These are phyloP conservation scores for Minunthozetes semirufus DNA, from an alignment of 2,888 invertebrate species.

Conservation along the genomic window DNA sequence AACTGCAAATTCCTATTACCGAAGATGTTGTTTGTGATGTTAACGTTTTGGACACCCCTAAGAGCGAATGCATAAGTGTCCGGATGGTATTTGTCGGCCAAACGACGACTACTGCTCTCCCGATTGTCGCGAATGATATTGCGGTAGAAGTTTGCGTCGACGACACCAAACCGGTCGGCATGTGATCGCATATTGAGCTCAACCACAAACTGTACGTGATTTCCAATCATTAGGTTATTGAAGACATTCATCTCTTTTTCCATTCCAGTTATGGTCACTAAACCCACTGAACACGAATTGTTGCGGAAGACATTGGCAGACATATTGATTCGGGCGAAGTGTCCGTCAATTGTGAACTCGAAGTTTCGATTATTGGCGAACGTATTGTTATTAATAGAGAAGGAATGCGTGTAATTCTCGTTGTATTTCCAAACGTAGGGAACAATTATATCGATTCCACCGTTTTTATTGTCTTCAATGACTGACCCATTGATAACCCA, in stretches of 20 bases:
- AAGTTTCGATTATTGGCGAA: slow-evolving; percentile 78
- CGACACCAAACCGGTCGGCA: slow-evolving; percentile 69
- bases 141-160: slow-evolving; percentile 67
- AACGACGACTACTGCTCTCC: slow-evolving; percentile 46
- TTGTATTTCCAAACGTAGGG: slow-evolving; percentile 95
- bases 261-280: slow-evolving; percentile 82
- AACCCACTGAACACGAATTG: slow-evolving; percentile 72
- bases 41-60: slow-evolving; percentile 88
- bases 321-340: slow-evolving; percentile 82
- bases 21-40: slow-evolving; percentile 79
- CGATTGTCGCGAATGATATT: slow-evolving; percentile 70
- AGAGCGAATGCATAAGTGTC: slow-evolving; percentile 82
- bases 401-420: slow-evolving; percentile 85
- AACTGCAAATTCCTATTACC: slow-evolving; percentile 67
- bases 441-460: slow-evolving; percentile 78
- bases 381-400: slow-evolving; percentile 76
- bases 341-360: slow-evolving; percentile 77
- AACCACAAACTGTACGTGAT: slow-evolving; percentile 72
- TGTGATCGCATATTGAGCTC: slow-evolving; percentile 84
- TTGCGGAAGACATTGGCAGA: slow-evolving; percentile 74
- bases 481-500: slow-evolving; percentile 81
- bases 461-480: slow-evolving; percentile 72
- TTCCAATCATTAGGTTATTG: slow-evolving; percentile 69
- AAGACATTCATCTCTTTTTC: slow-evolving; percentile 85
- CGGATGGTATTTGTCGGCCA: slow-evolving; percentile 46